Evolutionary conservation across 2,888 invertebrate genomes (phyloP), one percentile per base, ranked within the genome.

Genomic region (Oxycera nigricornis): DNA sequence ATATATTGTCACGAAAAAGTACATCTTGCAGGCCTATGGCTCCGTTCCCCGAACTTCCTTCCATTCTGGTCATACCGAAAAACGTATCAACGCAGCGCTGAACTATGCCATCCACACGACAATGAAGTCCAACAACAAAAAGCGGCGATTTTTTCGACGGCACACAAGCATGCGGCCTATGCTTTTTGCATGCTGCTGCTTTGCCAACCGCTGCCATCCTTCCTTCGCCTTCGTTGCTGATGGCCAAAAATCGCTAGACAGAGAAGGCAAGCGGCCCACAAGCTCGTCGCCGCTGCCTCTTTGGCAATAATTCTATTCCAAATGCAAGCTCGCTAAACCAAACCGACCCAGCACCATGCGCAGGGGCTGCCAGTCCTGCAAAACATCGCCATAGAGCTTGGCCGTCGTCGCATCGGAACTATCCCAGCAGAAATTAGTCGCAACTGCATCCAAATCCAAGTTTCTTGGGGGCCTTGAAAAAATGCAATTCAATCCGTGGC

Each of bases 171-270:
- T 75, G 61, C 61, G 57, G 75, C 61, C 73, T 68, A 73, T 75
- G 75, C 73, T 73, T 75, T 75, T 75, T 75, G 75, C 75, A 75
- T 75, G 73, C 75, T 65, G 41, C 57, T 46, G 31, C 41, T 57
- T 55, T 67, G 52, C 2, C 35, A 46, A 72, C 65, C 41, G 7
- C 35, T 62, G 74, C 65, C 65, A 24, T 11, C 20, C 55, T 55
- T 55, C 22, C 55, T 55, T 65, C 31, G 59, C 61, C 22, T 61
- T 61, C 31, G 11, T n/a, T n/a, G n/a, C n/a, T 28, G 11, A 46
- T 30, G 30, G n/a, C 26, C 26, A 28, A 70, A 52, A 52, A 20
- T 52, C 55, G 70, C 52, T 35, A 70, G 70, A 70, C 31, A 52
- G 70, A 17, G 55, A 55, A 17, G 30, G 17, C 2, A 46, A 46